These are phyloP conservation scores for Acleris emargana DNA, from an alignment of 2,888 invertebrate species.

Conservation along the genomic window DNA sequence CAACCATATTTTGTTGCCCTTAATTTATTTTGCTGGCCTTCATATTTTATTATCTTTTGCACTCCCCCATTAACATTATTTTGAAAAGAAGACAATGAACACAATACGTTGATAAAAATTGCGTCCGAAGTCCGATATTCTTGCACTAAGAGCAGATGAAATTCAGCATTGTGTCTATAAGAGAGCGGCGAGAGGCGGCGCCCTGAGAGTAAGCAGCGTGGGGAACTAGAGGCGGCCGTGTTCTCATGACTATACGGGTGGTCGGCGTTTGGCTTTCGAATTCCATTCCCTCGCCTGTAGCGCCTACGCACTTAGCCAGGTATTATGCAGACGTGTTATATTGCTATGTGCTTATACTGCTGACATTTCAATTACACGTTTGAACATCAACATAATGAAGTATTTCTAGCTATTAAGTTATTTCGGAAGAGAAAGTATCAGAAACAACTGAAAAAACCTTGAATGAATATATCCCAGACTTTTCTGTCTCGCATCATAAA, in stretches of 20 bases:
- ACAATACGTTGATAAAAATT: conserved; percentile 42
- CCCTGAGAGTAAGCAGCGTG: conserved; percentile 68
- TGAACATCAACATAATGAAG: background rate
- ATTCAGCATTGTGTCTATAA: conserved; percentile 75
- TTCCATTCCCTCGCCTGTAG: conserved; percentile 80
- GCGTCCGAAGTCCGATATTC: conserved; percentile 51
- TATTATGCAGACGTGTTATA: conserved; percentile 28
- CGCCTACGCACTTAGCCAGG: conserved; percentile 65
- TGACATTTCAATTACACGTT: background rate
- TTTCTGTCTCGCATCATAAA: conserved; percentile 65
- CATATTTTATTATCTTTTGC: background rate
- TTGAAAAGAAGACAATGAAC: background rate
- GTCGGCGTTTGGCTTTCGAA: conserved; percentile 82
- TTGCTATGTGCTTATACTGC: conserved; percentile 10
- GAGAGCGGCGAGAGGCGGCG: conserved; percentile 79
- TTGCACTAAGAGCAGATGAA: conserved; percentile 75
- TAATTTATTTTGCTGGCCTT: background rate
- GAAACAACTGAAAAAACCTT: conserved; percentile 47
- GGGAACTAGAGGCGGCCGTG: conserved; percentile 78
- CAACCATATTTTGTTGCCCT: no score
- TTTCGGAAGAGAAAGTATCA: conserved; percentile 23
- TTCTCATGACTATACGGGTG: conserved; percentile 82
- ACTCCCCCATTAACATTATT: background rate
- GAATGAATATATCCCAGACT: conserved; percentile 67
- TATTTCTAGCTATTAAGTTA: conserved; percentile 31